Evolutionary conservation across 2,113 vertebrate genomes (phyloP), one percentile per base, ranked within the genome.

Genomic region (Phasianus colchicus): DNA sequence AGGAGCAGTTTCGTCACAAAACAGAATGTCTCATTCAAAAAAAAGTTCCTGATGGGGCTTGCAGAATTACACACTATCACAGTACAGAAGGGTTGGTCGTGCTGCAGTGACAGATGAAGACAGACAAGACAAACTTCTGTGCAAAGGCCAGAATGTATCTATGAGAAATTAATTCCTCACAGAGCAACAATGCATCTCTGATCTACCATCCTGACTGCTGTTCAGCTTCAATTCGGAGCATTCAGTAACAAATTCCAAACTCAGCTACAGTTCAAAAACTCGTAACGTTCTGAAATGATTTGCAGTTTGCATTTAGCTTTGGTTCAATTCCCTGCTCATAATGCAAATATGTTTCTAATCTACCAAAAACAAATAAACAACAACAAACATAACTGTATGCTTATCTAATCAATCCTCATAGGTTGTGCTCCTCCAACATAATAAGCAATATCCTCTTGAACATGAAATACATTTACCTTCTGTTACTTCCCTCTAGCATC

Each of bases 271-370:
- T 48, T 71, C 22, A 30, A 57, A 63, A 89, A 29, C 40, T 89
- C 4, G 0, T 5, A 38, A 14, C 1, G 1, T 71, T 70, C 36
- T 36, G 19, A 48, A 63, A 71, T 43, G 8, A 16, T 57, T 60
- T 6, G 2, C 60, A 57, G 15, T 0, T 1, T 3, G 14, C 50
- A 24, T 54, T 71, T 70, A 66, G 30, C 16, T 57, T 29, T 71
- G n/a, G 18, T 70, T 78, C 36, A 54, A 22, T 18, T 17, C 25
- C 25, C 40, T 52, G 25, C 36, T 77, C 20, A 1, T 6, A 2
- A 63, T 19, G 66, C 60, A 76, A 18, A 69, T 17, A 29, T 1
- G 50, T 13, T 71, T 36, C 29, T 34, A n/a, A 13, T 2, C 16
- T 15, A 8, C 34, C 4, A 13, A 45, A 58, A 80, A n/a, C 30